Conservation (phyloP, 1,140 invertebrate species). For the Sweltsa coloradensis region DNA sequence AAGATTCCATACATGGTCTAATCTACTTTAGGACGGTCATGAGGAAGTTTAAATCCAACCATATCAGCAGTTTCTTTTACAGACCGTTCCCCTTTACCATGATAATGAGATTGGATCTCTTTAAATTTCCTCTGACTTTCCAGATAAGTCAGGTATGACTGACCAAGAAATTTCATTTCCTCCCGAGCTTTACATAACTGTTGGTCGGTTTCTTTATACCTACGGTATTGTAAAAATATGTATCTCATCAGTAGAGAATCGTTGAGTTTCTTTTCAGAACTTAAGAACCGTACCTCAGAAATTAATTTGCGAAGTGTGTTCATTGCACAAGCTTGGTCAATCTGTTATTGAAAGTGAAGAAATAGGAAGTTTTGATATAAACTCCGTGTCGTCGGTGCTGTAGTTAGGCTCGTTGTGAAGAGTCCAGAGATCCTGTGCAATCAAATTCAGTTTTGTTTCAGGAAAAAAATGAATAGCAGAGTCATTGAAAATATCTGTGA, state of each 20-base stretch:
- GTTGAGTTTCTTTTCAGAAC: constrained; percentile 34
- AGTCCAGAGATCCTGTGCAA: constrained; percentile 41
- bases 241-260: constrained; percentile 48
- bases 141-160: constrained; percentile 64
- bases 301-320: constrained; percentile 41
- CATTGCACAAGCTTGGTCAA: too few relatives aligned
- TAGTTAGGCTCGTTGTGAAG: constrained; percentile 39
- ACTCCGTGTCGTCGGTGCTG: constrained; percentile 38
- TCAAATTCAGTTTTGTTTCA: constrained; percentile 29
- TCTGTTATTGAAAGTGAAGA: not conserved
- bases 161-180: constrained; percentile 55
- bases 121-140: constrained; percentile 47
- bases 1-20: too few relatives aligned
- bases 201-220: constrained; percentile 62
- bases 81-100: constrained; percentile 60
- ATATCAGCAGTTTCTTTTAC: constrained; percentile 64
- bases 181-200: constrained; percentile 66
- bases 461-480: constrained; percentile 47
- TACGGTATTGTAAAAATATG: constrained; percentile 54
- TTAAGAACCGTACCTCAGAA: constrained; percentile 41
- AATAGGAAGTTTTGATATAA: constrained; percentile 32
- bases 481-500: constrained; percentile 58
- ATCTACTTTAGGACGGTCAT: too few relatives aligned
- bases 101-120: constrained; percentile 56
- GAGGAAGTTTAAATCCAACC: constrained; percentile 74